phyloP scores from a whole-genome alignment of 2,113 vertebrate genomes.

The Opisthocomus hoazin region DNA sequence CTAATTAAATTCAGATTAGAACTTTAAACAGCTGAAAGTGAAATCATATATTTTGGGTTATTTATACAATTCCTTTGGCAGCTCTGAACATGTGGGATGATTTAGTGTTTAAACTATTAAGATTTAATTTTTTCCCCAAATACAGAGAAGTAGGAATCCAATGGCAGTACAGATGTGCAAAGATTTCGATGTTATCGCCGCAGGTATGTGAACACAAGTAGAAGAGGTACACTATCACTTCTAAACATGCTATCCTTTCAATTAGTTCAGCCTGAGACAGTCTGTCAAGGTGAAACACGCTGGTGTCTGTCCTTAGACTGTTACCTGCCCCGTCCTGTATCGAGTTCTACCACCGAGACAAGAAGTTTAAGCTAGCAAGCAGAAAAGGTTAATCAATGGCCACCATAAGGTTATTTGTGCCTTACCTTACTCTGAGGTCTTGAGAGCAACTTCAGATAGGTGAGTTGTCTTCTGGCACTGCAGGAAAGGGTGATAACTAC shows the following conservation, averaged over 20 bases:
- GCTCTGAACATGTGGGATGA: conserved; percentile 5
- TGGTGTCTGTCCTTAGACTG: background rate
- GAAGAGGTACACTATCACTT: background rate
- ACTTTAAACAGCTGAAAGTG: conserved; percentile 5
- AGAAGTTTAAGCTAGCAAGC: background rate
- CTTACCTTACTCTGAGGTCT: background rate
- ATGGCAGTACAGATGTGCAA: background rate
- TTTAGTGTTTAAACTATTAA: background rate
- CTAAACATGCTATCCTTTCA: background rate
- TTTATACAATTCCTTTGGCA: conserved; percentile 14
- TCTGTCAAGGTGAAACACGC: background rate
- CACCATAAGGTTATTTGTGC: background rate
- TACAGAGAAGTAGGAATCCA: background rate
- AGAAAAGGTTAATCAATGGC: background rate
- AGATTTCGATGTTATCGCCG: background rate
- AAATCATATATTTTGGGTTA: conserved; percentile 9
- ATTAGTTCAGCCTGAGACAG: background rate
- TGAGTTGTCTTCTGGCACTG: background rate
- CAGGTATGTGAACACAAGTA: background rate
- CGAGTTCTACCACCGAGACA: background rate
- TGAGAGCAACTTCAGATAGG: background rate
- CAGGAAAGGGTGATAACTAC: background rate
- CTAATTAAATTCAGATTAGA: conserved; percentile 43
- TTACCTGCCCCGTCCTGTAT: background rate
- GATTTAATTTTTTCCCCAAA: background rate